Evolutionary conservation across 2,113 vertebrate species (phyloP), one percentile per base, ranked within the genome.

Genomic region (Plectropomus leopardus): DNA sequence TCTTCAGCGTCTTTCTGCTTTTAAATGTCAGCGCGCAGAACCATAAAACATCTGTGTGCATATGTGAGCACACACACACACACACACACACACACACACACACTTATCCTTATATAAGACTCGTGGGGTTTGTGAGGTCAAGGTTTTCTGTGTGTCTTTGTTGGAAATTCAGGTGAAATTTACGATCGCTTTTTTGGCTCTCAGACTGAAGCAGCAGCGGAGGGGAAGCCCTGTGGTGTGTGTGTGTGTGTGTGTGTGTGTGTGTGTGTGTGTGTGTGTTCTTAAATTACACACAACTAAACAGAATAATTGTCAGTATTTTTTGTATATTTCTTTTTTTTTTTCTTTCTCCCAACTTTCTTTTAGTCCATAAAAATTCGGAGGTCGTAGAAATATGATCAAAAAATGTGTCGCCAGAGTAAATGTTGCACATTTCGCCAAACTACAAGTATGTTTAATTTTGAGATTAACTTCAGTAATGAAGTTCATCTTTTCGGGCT

Each of bases 81-180:
- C 40, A 69, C 68, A 78, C 58, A 71, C 50, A 65, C 74, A 66
- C 53, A 58, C 64, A 72, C 53, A 66, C 45, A 54, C 72, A 21
- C 55, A 77, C 63, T 40, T 40, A 40, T 40, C 36, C 36, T 40
- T 40, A 40, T 40, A 3, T 40, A 40, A 40, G 36, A 40, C 36
- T 76, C 78, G 2, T 2, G 74, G 26, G 87, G 24, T 76, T 87
- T 77, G 63, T 23, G 63, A 57, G 81, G 65, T 85, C 54, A 76
- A 69, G 83, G 65, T 54, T 81, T 72, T 81, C 65, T 81, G 28
- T 75, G 48, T 89, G 54, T 87, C 61, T 80, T n/a, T 74, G 72
- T 50, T 34, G 69, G 81, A 89, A 76, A 78, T 68, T 59, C 73
- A 78, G 77, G 76, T 81, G 51, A 72, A 78, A 85, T 86, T 87